Evolutionary conservation across 1,140 invertebrate genomes (phyloP).

Genomic region (Acyrthosiphon pisum): DNA sequence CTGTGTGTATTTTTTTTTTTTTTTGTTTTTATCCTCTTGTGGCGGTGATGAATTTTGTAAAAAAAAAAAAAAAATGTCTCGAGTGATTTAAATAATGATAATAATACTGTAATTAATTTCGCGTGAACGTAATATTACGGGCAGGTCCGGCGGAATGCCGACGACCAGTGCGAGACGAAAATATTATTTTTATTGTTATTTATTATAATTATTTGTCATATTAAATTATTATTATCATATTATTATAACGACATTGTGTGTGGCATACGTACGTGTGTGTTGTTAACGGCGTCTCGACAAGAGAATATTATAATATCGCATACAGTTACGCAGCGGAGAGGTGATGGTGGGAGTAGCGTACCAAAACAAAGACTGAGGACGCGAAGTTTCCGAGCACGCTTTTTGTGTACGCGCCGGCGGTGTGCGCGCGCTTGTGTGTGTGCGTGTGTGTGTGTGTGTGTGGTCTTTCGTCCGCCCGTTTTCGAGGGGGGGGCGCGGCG

Average conservation of each 20-base stretch:
- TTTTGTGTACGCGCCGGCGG: constrained; percentile 18
- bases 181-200: background rate
- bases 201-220: background rate
- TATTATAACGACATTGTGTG: background rate
- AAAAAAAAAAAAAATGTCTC: background rate
- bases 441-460: background rate
- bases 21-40: no score
- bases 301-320: background rate
- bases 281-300: background rate
- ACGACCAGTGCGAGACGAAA: background rate
- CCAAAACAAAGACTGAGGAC: constrained; percentile 53
- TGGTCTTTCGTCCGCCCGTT: constrained; percentile 35
- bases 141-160: no score
- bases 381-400: constrained; percentile 39
- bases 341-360: constrained; percentile 8
- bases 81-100: no score
- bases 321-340: background rate
- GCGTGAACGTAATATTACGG: no score
- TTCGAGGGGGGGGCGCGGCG: constrained; percentile 41
- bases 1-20: no score
- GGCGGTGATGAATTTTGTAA: background rate
- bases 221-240: background rate
- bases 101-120: no score
- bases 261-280: background rate
- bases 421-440: background rate